phyloP scores from a whole-genome alignment of 2,888 invertebrate species.

The Psylliodes chrysocephalus region DNA sequence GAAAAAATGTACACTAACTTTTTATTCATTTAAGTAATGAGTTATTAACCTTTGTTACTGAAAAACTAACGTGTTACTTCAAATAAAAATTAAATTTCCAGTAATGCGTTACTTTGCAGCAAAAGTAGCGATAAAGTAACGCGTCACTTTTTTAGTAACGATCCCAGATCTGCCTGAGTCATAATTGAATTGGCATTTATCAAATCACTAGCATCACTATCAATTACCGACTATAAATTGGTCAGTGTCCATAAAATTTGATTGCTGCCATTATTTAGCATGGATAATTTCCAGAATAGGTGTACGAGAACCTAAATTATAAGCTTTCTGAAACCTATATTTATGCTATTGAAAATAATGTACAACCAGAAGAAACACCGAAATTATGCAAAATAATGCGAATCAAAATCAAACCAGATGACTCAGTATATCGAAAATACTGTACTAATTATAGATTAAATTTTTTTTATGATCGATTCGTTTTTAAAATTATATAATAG shows the following conservation, averaged over 20 bases:
- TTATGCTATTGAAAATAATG: slow-evolving; percentile 18
- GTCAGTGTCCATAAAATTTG: slow-evolving; percentile 23
- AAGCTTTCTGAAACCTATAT: slow-evolving; percentile 21
- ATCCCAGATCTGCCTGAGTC: slow-evolving; percentile 17
- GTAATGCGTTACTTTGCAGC: too few relatives aligned
- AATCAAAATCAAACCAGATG: neutral
- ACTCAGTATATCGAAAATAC: neutral
- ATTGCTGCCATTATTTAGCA: slow-evolving; percentile 19
- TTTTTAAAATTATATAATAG: neutral
- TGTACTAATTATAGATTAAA: neutral
- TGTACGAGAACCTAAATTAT: slow-evolving; percentile 17
- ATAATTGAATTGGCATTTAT: slow-evolving; percentile 27
- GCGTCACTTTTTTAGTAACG: too few relatives aligned
- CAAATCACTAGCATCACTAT: slow-evolving; percentile 22
- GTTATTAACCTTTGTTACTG: too few relatives aligned
- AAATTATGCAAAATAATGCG: neutral
- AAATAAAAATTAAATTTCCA: too few relatives aligned
- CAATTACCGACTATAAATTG: slow-evolving; percentile 28
- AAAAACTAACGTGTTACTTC: too few relatives aligned
- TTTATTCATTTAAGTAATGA: too few relatives aligned
- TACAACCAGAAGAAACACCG: neutral
- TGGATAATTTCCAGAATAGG: slow-evolving; percentile 19
- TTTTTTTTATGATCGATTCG: neutral
- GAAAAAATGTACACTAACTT: too few relatives aligned
- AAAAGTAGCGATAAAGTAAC: too few relatives aligned